phyloP scores from a whole-genome alignment of 2,113 vertebrate genomes.

The Athene noctua region DNA sequence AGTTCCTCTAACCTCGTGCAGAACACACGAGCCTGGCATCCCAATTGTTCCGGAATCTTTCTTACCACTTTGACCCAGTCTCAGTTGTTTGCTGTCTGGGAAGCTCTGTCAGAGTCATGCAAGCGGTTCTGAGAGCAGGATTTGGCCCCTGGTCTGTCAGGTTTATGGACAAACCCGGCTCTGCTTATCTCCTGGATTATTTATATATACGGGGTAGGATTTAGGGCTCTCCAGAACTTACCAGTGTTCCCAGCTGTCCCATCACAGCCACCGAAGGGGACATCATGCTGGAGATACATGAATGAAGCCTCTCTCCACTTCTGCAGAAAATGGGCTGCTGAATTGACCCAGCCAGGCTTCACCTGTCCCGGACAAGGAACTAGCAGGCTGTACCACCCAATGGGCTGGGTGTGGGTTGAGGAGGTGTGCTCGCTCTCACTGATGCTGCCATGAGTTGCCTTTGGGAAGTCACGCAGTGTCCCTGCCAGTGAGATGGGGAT shows the following conservation, averaged over 20 bases:
- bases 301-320: not conserved
- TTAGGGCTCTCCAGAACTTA: not conserved
- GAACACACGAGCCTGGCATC: not conserved
- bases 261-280: not conserved
- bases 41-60: not conserved
- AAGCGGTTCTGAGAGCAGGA: not conserved
- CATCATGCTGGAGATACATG: rapidly evolving
- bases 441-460: not conserved
- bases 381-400: not conserved
- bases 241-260: not conserved
- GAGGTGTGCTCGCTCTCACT: not conserved
- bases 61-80: not conserved
- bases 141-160: not conserved
- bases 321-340: not conserved
- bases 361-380: rapidly evolving
- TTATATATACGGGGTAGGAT: not conserved
- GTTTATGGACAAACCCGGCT: not conserved
- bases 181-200: not conserved
- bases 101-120: not conserved
- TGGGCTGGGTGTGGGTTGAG: not conserved
- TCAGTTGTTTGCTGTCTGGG: not conserved
- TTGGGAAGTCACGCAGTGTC: not conserved
- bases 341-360: not conserved
- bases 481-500: not conserved
- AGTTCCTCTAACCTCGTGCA: not conserved